A percentile compares a stretch with the other conserved stretches of the same genome.
phyloP scores from a whole-genome alignment of 2,797 vertebrate species.

The Smutsia gigantea region DNA sequence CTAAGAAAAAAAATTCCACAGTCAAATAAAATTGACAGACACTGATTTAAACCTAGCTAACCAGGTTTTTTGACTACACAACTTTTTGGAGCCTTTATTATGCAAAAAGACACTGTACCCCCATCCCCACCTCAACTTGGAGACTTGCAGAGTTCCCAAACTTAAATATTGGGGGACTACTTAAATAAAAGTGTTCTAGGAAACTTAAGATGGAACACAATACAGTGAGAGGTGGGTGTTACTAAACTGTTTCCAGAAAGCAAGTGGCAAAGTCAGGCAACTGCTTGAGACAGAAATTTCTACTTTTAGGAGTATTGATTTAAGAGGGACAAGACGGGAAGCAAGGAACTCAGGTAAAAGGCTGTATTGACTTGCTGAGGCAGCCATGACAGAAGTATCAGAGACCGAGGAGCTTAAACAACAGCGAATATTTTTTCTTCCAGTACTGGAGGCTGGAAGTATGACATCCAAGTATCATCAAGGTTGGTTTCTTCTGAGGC shows the following conservation, averaged over 20 bases:
- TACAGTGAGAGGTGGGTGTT: neutral
- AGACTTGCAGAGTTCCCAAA: neutral
- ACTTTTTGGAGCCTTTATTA: neutral
- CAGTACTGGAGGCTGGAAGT: neutral
- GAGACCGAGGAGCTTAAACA: neutral
- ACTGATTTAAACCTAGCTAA: neutral
- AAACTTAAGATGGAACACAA: neutral
- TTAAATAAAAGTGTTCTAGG: neutral
- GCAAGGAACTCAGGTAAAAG: neutral
- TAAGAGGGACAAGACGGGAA: neutral
- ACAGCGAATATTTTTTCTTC: neutral
- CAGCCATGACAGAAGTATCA: neutral
- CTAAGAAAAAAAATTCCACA: neutral
- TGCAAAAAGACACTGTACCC: neutral
- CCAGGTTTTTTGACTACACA: neutral
- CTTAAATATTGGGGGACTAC: neutral
- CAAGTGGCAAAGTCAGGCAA: neutral
- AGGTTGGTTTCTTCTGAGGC: neutral
- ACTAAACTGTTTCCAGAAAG: neutral
- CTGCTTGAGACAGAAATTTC: neutral
- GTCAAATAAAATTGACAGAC: constrained; percentile 36
- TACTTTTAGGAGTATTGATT: neutral
- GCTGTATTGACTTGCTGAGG: neutral
- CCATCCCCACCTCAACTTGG: neutral
- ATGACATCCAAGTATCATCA: neutral